Base-by-base conservation (phyloP, 92 coral and sea anemone species). In the Phenganax subtilis region DNA sequence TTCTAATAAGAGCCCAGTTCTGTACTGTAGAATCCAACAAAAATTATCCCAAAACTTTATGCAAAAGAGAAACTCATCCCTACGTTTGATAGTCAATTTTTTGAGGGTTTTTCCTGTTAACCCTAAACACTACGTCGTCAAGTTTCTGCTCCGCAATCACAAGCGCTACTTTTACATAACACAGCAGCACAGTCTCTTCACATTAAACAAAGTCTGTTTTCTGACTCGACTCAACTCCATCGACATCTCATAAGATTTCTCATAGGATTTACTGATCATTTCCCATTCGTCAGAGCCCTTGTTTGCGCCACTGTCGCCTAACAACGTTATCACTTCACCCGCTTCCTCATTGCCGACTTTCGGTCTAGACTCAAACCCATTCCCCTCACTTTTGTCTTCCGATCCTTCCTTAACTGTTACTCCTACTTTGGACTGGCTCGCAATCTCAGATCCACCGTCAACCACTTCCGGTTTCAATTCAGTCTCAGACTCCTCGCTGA, bases 161-260 rank as follows among this genome's bases (percentile, higher is more conserved):
- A 0, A 54, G 6, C 30, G 15, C 31, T 16, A 0, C n/a, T 51
- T 54, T 79, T 51, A 79, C 83, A 79, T 79, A 3, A 79, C 65
- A 0, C 74, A 79, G 57, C 83, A 79, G 31, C 83, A 79, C 37
- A 79, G 17, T 30, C 83, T 67, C 83, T 79, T 79, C n/a, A 79
- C 73, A 54, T 44, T 44, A 15, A 64, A 79, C 83, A 79, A 79
- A 2, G 83, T 79, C 14, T 79, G 83, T 12, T 79, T 79, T 4
- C 74, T 17, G 61, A 79, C 61, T 8, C 83, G 73, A 6, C 27
- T n/a, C 27, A 79, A 54, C 55, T 79, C 83, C 51, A 17, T 73
- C 2, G 83, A 79, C 83, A 79, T 54, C 15, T 77, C 82, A 68
- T 68, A 7, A 12, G 83, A 63, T 25, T 51, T 37, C 5, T 37